These are phyloP conservation scores for Mimas tiliae DNA, from an alignment of 2,888 invertebrate genomes.

Conservation along the genomic window DNA sequence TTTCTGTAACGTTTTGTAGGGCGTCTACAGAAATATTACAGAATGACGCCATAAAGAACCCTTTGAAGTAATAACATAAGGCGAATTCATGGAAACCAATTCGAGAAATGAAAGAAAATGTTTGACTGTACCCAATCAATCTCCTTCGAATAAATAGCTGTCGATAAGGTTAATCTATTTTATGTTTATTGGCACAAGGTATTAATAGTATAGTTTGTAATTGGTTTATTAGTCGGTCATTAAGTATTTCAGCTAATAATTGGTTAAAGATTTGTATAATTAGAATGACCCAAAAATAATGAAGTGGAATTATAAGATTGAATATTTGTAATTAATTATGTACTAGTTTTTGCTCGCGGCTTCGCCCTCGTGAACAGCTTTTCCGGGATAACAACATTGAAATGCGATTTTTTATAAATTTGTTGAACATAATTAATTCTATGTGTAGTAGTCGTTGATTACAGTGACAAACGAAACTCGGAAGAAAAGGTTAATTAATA, in stretches of 20 bases:
- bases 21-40: constrained; percentile 6
- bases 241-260: not conserved
- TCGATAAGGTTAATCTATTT: constrained; percentile 1
- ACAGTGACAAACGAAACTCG: no score
- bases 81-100: constrained; percentile 3
- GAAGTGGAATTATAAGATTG: no score
- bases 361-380: no score
- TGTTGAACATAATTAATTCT: no score
- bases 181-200: constrained; percentile 2
- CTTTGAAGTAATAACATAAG: not conserved
- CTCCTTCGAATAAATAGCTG: not conserved
- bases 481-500: no score
- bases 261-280: not conserved
- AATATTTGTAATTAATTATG: no score
- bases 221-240: not conserved
- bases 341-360: no score
- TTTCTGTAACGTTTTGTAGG: not conserved
- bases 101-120: constrained; percentile 10
- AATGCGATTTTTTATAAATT: no score
- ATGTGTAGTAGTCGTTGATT: no score
- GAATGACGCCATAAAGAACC: not conserved
- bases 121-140: constrained; percentile 28
- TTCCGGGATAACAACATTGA: no score
- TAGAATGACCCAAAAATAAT: not conserved
- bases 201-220: no score